Conservation (phyloP, 2,113 vertebrate genomes). For the Neolamprologus ventralis region DNA sequence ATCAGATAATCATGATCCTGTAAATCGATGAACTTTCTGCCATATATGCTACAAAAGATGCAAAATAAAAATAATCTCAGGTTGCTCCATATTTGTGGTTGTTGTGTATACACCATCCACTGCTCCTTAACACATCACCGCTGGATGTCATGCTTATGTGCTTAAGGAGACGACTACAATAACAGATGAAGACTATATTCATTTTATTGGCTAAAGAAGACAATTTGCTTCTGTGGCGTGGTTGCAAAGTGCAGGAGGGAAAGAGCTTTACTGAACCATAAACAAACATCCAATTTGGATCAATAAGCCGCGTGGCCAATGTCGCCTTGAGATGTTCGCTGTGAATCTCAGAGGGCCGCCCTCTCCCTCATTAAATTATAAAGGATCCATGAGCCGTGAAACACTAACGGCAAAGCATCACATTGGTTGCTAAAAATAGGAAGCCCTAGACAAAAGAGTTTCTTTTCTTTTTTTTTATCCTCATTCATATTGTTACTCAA, state of each 20-base stretch:
- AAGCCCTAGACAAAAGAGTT: slow-evolving; percentile 43
- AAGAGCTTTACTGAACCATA: slow-evolving; percentile 57
- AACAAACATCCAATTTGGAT: slow-evolving; percentile 68
- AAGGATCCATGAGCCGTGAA: slow-evolving; percentile 68
- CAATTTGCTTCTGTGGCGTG: neutral
- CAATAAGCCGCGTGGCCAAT: slow-evolving; percentile 58
- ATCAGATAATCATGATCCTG: neutral
- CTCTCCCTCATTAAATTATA: slow-evolving; percentile 73
- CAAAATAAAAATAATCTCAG: neutral
- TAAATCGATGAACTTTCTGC: neutral
- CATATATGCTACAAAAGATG: neutral
- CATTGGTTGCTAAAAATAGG: slow-evolving; percentile 68
- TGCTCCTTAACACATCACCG: neutral
- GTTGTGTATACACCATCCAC: neutral
- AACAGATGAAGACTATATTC: slow-evolving; percentile 3
- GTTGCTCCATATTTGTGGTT: neutral
- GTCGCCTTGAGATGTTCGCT: slow-evolving; percentile 39
- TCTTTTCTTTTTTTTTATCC: neutral
- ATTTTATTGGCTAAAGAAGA: slow-evolving; percentile 21
- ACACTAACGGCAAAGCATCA: slow-evolving; percentile 51
- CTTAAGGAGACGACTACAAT: neutral
- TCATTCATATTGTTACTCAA: slow-evolving; percentile 59
- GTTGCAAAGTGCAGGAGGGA: slow-evolving; percentile 9
- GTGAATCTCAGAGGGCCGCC: slow-evolving; percentile 61
- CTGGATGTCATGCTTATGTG: neutral